Base-by-base conservation (phyloP, 2,113 vertebrate genomes). In the Rostratula benghalensis region DNA sequence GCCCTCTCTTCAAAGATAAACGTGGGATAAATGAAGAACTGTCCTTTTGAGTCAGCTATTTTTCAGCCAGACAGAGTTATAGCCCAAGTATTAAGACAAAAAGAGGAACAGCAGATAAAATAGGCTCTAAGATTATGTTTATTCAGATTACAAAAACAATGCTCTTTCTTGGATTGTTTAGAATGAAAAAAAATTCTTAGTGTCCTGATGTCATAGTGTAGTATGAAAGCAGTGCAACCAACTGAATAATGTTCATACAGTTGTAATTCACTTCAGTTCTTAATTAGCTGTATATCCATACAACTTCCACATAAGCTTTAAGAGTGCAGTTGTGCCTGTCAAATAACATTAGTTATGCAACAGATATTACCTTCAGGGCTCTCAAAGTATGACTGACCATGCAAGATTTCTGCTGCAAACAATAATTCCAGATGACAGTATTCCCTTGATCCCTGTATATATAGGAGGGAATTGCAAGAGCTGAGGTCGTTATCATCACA, bases 381-480 rank as follows among this genome's bases (percentile, higher is more conserved):
- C 92, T 61, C 95, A 96, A 95, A 97, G 89, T 95, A 89, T 89
- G 92, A 97, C 96, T 97, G 96, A 97, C 94, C 96, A 89, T 95
- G 94, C 97, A 97, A 95, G 70, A 94, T 78, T 96, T 95, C 78
- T 97, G 53, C 86, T 96, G 92, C 77, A 92, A 97, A 97, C 82
- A 96, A 53, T 98, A 97, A 98, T 98, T 98, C 92, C 94, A 94
- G 83, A 93, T 98, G 98, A 98, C 98, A 98, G 96, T 76, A 97
- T 97, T 97, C 89, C 85, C 92, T 94, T 90, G 92, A 77, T 94
- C 97, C 92, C 70, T 92, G 73, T 92, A 48, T 94, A 80, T 95
- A 84, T 93, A 80, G 20, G 57, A 98, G 95, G 91, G 64, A 98
- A 94, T 90, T 97, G 87, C 68, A 96, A 46, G 83, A 97, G 70